Evolutionary conservation across 2,888 invertebrate genomes (phyloP), one percentile per base, ranked within the genome.

Genomic region (Branchellion lobata): DNA sequence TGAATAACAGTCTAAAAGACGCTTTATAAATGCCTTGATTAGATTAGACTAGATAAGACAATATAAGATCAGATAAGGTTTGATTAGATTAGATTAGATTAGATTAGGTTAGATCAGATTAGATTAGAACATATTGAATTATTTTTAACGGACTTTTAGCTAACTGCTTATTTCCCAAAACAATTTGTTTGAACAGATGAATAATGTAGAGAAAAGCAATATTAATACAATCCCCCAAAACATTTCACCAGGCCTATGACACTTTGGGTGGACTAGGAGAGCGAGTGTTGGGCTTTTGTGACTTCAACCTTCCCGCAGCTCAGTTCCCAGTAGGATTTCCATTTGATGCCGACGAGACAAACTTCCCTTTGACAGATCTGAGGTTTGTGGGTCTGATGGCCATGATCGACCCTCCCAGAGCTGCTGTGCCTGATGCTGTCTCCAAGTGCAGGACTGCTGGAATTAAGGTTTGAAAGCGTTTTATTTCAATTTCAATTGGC

Each of bases 361-460:
- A 96, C 90, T 96, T 96, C 91, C 95, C 94, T 51, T 89, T 93
- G 82, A 93, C 85, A n/a, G 85, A 93, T 81, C 86, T 88, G 8
- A 91, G 96, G 83, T 97, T 97, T 88, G 94, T 96, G 79, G 97
- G 96, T 78, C 91, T 97, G 40, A 95, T 97, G 94, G 95, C 96
- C 83, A 96, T 97, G 96, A 96, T 97, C 89, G 97, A 97, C 89
- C 97, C 97, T 78, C 97, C 97, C 24, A 91, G 97, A 85, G 95
- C 96, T 84, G 96, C 96, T 86, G 97, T 97, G 82, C 96, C 96
- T n/a, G 96, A 96, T 88, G 97, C 97, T 96, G 96, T 97, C 2
- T 94, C 94, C 85, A 96, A 96, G 89, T 97, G 97, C 90, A 92
- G 96, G 85, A 94, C 94, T 84, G 97, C 97, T 86, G 97, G 97